Conservation (phyloP, 2,797 vertebrate species). For the Falco biarmicus region DNA sequence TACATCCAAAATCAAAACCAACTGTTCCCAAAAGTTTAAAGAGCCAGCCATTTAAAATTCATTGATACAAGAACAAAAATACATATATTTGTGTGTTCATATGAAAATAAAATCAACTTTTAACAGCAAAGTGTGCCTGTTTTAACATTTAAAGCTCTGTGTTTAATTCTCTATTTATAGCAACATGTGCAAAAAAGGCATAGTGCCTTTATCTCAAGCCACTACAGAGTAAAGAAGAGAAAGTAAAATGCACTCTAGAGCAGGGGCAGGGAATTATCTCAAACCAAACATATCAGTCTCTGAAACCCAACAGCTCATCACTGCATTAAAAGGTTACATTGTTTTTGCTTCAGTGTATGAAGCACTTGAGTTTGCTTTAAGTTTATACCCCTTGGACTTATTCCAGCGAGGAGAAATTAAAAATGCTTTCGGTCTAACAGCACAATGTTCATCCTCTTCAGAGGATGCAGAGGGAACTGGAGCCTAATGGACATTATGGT, state of each 20-base stretch:
- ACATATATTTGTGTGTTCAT: constrained; percentile 28
- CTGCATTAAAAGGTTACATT: constrained; percentile 22
- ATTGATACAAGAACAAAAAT: constrained; percentile 24
- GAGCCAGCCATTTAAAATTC: constrained; percentile 65
- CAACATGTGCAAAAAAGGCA: neutral
- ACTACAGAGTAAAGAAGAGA: constrained; percentile 19
- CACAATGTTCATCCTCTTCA: neutral
- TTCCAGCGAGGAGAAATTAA: constrained; percentile 12
- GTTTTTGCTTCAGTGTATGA: neutral
- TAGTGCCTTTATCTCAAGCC: constrained; percentile 26
- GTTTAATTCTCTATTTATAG: constrained; percentile 45
- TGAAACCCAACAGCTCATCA: constrained; percentile 49
- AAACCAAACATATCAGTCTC: constrained; percentile 26
- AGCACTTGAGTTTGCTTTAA: constrained; percentile 15
- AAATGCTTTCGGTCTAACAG: neutral
- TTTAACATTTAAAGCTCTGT: neutral
- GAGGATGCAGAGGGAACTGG: neutral
- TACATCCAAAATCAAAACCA: constrained; percentile 73
- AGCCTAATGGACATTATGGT: neutral
- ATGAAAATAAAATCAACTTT: constrained; percentile 54
- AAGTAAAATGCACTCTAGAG: neutral
- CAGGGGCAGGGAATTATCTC: constrained; percentile 33
- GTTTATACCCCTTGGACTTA: constrained; percentile 25
- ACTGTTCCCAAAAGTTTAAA: constrained; percentile 59
- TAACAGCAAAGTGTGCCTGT: constrained; percentile 13